Base-by-base conservation (phyloP, 2,113 vertebrate genomes). In the Bubo blakistoni region DNA sequence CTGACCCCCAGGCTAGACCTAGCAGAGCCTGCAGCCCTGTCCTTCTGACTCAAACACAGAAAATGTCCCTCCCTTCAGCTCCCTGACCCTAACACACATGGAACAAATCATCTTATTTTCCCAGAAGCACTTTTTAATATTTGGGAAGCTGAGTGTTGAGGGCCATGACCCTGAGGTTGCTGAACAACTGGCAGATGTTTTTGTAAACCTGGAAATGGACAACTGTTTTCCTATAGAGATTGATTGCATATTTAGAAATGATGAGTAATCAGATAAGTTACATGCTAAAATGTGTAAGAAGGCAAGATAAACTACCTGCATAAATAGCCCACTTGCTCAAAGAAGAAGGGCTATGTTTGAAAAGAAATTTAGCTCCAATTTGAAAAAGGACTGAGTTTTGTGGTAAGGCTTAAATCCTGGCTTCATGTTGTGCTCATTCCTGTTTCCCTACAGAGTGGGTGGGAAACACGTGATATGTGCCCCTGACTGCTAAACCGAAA, bases 401-500 rank as follows among this genome's bases (percentile, higher is more conserved):
- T 0, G 1, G 32, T 26, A 63, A 46, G 51, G 29, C 25, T 62
- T 62, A 38, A 36, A 46, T 26, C 36, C 34, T 32, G 70, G 24
- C 47, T 81, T 49, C 11, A 2, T 5, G 8, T 9, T 57, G 46
- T 16, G 40, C 21, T 34, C 3, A 3, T 74, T 83, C 34, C 78
- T 54, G 11, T 52, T 76, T 62, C 42, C 66, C 8, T 16, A 3
- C 17, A 32, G 30, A 42, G 14, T 18, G n/a, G 14, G 2, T 52
- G 57, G 49, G 29, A 74, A 65, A 46, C 20, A 25, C 0, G 2
- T 8, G 42, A 3, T 25, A 4, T 2, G 15, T 58, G 26, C 27
- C 25, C n/a, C 27, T 51, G 55, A 7, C n/a, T 70, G 51, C 34
- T 73, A 47, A 86, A 42, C 49, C 42, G 63, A 71, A 76, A n/a